Evolutionary conservation across 1,140 invertebrate genomes (phyloP), one percentile per base, ranked within the genome.

Genomic region (Heliconius eleuchia): DNA sequence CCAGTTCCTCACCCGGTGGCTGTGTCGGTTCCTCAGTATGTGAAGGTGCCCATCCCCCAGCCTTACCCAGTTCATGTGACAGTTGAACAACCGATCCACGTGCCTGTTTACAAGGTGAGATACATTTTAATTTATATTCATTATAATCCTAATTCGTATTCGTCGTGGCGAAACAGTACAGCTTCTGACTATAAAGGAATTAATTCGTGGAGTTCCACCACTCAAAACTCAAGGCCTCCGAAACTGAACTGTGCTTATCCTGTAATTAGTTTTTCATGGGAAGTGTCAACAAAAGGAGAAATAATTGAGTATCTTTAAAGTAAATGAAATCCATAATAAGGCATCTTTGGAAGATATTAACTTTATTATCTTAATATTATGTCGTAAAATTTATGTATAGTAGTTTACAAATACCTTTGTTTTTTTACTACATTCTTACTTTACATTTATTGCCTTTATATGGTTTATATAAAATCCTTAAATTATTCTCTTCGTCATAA

Each of bases 1-100:
- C 96, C 96, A 13, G 96, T 97, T 75, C 97, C 97, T 0, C 97
- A 97, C 88, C 97, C 97, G 2, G 96, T 97, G 16, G 96, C 96
- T 1, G 96, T 97, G 0, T 95, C 96, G 4, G 96, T 97, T 16
- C 96, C 96, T 11, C 97, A 97, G 85, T 96, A 97, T 74, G 96
- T 97, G 37, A 97, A 93, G 86, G 95, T 97, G 34, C 96, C 97
- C 34, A 97, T 97, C 39, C 97, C 97, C 0, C 96, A 97, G 76
- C 97, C 97, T 9, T 97, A 97, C 88, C 96, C 97, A 18, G 96
- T 97, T 16, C 96, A 96, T 80, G 95, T 97, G 3, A 95, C 96
- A 4, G 95, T 97, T 55, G 96, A 97, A 50, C 96, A 97, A 88
- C 96, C 96, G 74, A 96, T 97, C 66, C 96, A 97, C 27, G 95